These are phyloP conservation scores for Rutilus rutilus DNA, from an alignment of 2,113 vertebrate species.

Conservation along the genomic window DNA sequence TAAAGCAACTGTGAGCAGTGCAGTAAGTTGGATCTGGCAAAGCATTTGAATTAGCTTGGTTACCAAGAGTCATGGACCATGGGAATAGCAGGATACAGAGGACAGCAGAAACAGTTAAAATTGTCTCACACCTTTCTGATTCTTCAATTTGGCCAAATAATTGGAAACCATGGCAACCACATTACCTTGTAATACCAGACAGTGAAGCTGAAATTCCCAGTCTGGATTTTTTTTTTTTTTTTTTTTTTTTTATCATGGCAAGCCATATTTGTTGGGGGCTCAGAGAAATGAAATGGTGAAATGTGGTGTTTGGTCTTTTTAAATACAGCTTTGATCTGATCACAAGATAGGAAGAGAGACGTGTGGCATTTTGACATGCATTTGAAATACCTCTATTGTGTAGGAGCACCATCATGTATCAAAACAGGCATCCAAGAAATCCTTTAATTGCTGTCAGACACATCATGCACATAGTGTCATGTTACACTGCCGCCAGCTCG, in stretches of 20 bases:
- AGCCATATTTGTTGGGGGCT: conserved; percentile 10
- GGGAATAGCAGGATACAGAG: conserved; percentile 9
- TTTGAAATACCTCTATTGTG: conserved; percentile 67
- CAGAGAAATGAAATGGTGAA: not conserved
- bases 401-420: conserved; percentile 61
- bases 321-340: not conserved
- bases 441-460: conserved; percentile 65
- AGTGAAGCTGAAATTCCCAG: conserved; percentile 28
- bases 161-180: conserved; percentile 28
- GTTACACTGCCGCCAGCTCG: conserved; percentile 31
- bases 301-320: not conserved
- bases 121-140: conserved; percentile 23
- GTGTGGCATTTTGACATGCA: conserved; percentile 50
- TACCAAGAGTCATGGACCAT: not conserved
- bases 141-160: conserved; percentile 27
- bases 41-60: conserved; percentile 19
- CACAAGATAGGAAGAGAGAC: not conserved
- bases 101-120: conserved; percentile 3
- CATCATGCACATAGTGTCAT: conserved; percentile 47
- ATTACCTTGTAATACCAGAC: conserved; percentile 23
- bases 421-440: conserved; percentile 61
- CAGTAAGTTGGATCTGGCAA: not conserved
- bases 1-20: not conserved
- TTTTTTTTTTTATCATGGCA: not conserved
- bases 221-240: not conserved